Base-by-base conservation (phyloP, 2,797 vertebrate genomes). In the Oryzias sinensis region DNA sequence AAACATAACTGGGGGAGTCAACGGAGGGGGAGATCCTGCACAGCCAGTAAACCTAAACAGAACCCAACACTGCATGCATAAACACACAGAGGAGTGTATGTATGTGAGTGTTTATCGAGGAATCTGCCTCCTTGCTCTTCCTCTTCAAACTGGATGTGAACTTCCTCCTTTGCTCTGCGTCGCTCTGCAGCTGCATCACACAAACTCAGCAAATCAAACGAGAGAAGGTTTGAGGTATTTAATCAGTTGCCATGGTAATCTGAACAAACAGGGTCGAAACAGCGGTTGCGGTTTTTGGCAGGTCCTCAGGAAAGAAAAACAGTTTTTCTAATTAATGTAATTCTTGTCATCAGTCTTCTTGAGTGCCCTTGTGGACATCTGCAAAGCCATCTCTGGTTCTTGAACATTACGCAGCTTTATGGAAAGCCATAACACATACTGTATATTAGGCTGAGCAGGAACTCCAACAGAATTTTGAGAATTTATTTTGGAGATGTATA, bases 271-370 rank as follows among this genome's bases (percentile, higher is more conserved):
- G 37, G 47, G 14, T 45, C 20, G 51, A 70, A 63, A 56, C 1
- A 68, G 49, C 49, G 46, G 29, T 52, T 56, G 57, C 43, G 60
- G 49, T 64, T 59, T 56, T 58, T 83, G 69, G 74, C 71, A 72
- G 55, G 45, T 59, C 41, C 15, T 55, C 49, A 48, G 74, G 56
- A 79, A 81, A 53, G 64, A 29, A 52, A 64, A 76, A 77, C 55
- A 43, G 49, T 66, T 69, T 81, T 77, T 74, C 16, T 67, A 76
- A 61, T 78, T 62, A 64, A 61, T 68, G 51, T 74, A 74, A 78
- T 47, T 65, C 55, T 69, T 77, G 77, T 83, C 78, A 72, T 80
- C 71, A 51, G 44, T 74, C 74, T 80, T 76, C 67, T 86, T 58
- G 51, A 81, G 69, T 80, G 63, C 22, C 68, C 52, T 14, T 72